These are phyloP conservation scores for Drosophila neonasuta DNA, from an alignment of 2,888 invertebrate species.

Conservation along the genomic window DNA sequence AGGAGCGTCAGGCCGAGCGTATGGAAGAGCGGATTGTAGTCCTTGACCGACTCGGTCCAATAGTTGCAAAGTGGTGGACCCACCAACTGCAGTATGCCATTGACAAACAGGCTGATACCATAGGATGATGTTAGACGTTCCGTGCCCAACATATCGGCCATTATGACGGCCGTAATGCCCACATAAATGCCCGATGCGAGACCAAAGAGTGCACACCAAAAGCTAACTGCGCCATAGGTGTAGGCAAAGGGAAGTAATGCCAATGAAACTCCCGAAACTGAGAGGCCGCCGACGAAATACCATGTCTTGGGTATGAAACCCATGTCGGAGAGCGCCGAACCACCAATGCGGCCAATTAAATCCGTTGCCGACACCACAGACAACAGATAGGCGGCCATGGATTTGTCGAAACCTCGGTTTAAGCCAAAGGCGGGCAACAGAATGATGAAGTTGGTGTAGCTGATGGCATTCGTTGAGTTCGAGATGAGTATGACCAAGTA, in stretches of 20 bases:
- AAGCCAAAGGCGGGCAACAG: constrained; percentile 90
- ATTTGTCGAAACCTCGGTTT: constrained; percentile 87
- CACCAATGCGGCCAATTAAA: constrained; percentile 91
- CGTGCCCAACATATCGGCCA: constrained; percentile 93
- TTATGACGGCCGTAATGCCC: constrained; percentile 92
- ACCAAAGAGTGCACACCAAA: constrained; percentile 90
- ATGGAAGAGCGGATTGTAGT: constrained; percentile 88
- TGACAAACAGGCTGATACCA: constrained; percentile 92
- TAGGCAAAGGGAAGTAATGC: constrained; percentile 87
- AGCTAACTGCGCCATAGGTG: constrained; percentile 86
- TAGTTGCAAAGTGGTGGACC: constrained; percentile 93
- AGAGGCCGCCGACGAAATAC: constrained; percentile 91
- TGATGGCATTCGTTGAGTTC: constrained; percentile 92
- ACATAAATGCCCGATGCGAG: constrained; percentile 92
- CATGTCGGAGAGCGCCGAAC: constrained; percentile 91
- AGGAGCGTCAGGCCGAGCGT: constrained; percentile 88
- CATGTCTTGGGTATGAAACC: constrained; percentile 90
- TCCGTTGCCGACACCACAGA: constrained; percentile 92
- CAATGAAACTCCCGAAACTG: constrained; percentile 89
- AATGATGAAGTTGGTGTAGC: constrained; percentile 93
- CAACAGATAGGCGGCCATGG: constrained; percentile 87
- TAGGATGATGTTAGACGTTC: constrained; percentile 93
- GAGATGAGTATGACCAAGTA: constrained; percentile 92
- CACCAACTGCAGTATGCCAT: constrained; percentile 90
- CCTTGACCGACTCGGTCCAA: constrained; percentile 86